Base-by-base conservation (phyloP, 2,888 invertebrate species). In the Caenorhabditis doughertyi region DNA sequence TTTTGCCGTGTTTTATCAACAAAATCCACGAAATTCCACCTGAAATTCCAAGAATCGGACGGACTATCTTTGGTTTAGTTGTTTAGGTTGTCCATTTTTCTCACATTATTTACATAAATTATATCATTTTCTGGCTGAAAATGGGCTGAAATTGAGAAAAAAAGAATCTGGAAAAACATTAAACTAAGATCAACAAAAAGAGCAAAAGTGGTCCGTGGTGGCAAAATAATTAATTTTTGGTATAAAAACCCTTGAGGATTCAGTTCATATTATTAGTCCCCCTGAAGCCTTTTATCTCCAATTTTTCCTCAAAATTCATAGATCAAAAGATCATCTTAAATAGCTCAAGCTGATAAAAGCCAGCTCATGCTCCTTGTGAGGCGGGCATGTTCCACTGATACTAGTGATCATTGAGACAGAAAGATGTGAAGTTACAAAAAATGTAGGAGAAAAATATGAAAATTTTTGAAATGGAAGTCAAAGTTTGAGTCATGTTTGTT, bases 31-130 rank as follows among this genome's bases (percentile, higher is more conserved):
- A 47, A 18, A 5, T 47, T 47, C 18, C 44, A 47, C 44, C 44
- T 47, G 44, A 47, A 47, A 47, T 47, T 47, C 44, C 44, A 47
- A 47, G 44, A 47, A 47, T 47, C 44, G 18, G 44, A 47, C 44
- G 44, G 44, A 47, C 44, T 47, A 18, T 47, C 44, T 47, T 47
- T 47, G 44, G 44, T 13, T 42, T 42, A 3, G n/a, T 47, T 47
- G 8, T 39, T 39, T 39, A 39, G 3, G 11, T 13, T n/a, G n/a
- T n/a, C n/a, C n/a, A n/a, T n/a, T n/a, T n/a, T n/a, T n/a, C n/a
- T n/a, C n/a, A n/a, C n/a, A n/a, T n/a, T n/a, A n/a, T n/a, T n/a
- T n/a, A n/a, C n/a, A n/a, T n/a, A n/a, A n/a, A n/a, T n/a, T n/a
- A n/a, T n/a, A n/a, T n/a, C n/a, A n/a, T n/a, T n/a, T n/a, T 13